Evolutionary conservation across 2,113 vertebrate genomes (phyloP).

Genomic region (Alouatta palliata): DNA sequence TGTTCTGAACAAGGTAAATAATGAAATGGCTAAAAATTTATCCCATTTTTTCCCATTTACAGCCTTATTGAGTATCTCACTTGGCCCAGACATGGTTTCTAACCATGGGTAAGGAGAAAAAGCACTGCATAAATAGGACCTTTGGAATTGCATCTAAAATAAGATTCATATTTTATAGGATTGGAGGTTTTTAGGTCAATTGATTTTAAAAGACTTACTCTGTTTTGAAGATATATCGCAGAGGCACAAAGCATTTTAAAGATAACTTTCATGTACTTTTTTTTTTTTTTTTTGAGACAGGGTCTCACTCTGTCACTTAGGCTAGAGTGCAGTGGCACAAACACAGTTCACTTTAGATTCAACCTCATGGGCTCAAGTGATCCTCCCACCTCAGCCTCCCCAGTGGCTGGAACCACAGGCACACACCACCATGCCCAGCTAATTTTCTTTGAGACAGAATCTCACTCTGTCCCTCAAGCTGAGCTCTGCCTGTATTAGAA

Average conservation of each 20-base stretch:
- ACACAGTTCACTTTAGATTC: too few relatives aligned
- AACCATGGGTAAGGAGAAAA: neutral
- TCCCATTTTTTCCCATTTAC: neutral
- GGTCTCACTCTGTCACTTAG: too few relatives aligned
- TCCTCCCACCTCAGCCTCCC: too few relatives aligned
- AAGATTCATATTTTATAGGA: neutral
- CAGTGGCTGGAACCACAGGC: too few relatives aligned
- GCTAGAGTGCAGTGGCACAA: too few relatives aligned
- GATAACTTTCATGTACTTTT: neutral
- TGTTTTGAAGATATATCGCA: conserved; percentile 1
- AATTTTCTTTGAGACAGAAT: too few relatives aligned
- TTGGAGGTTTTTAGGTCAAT: neutral
- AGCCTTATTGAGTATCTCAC: neutral
- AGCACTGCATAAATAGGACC: neutral
- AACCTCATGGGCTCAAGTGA: too few relatives aligned
- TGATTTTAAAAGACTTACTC: conserved; percentile 12
- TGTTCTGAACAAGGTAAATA: neutral
- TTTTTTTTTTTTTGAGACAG: too few relatives aligned
- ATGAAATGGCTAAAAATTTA: neutral
- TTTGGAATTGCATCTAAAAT: conserved; percentile 21
- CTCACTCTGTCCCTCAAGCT: too few relatives aligned
- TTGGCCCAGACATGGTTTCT: neutral
- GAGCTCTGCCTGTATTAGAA: neutral
- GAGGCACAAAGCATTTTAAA: conserved; percentile 19
- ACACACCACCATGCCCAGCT: too few relatives aligned